phyloP scores from a whole-genome alignment of 2,113 vertebrate species.

The Scomber japonicus region DNA sequence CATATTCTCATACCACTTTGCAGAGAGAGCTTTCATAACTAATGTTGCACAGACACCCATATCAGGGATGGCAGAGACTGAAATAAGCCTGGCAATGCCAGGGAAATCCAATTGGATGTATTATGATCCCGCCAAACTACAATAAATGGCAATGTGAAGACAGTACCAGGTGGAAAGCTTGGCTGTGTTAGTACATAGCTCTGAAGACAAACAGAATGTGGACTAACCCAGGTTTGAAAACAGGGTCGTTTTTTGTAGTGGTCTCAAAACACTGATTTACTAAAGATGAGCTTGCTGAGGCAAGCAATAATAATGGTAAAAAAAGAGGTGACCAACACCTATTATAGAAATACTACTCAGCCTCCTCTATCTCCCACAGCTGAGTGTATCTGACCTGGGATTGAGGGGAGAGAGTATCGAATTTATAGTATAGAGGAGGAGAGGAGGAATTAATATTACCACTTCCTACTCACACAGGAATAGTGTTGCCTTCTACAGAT shows the following conservation, averaged over 20 bases:
- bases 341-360: slow-evolving; percentile 62
- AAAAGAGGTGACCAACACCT: slow-evolving; percentile 56
- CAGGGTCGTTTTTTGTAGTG: slow-evolving; percentile 59
- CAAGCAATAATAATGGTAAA: slow-evolving; percentile 66
- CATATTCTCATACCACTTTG: slow-evolving; percentile 39
- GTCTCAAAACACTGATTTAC: slow-evolving; percentile 57
- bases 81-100: slow-evolving; percentile 49
- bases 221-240: slow-evolving; percentile 48
- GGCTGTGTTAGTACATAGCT: slow-evolving; percentile 40
- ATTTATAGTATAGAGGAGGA: slow-evolving; percentile 63
- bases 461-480: slow-evolving; percentile 65
- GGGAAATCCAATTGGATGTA: slow-evolving; percentile 67
- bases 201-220: slow-evolving; percentile 63
- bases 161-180: slow-evolving; percentile 46
- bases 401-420: slow-evolving; percentile 56
- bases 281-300: slow-evolving; percentile 65
- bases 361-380: slow-evolving; percentile 39
- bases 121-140: slow-evolving; percentile 62
- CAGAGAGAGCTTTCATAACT: slow-evolving; percentile 52
- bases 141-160: slow-evolving; percentile 73
- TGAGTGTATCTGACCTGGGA: slow-evolving; percentile 54
- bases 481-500: slow-evolving; percentile 42
- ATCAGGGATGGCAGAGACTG: slow-evolving; percentile 44
- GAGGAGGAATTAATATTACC: slow-evolving; percentile 70
- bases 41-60: slow-evolving; percentile 45